These are phyloP conservation scores for Mastomys natalensis DNA, from an alignment of 2,113 vertebrate species.

Conservation along the genomic window DNA sequence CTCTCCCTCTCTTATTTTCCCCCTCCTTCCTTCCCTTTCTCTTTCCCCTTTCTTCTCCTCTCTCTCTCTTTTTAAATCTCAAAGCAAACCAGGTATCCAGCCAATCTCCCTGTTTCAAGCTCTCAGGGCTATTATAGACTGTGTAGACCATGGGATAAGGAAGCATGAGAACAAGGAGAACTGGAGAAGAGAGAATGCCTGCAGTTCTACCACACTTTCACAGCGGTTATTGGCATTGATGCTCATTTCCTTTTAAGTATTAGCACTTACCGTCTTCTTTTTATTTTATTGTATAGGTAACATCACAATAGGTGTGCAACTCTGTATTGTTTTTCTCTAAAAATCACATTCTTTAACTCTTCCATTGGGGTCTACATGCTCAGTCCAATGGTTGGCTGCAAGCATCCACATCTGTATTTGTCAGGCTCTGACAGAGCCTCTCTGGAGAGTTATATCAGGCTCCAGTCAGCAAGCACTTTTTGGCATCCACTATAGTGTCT, in stretches of 20 bases:
- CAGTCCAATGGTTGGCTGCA: no score
- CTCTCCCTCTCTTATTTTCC: rapidly evolving
- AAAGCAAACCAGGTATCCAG: background rate
- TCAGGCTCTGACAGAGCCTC: no score
- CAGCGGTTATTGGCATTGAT: background rate
- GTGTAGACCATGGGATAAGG: background rate
- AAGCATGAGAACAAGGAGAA: background rate
- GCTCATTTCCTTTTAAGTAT: background rate
- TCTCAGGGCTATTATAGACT: background rate
- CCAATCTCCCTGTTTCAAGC: background rate
- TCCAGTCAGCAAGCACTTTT: no score
- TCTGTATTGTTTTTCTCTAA: background rate
- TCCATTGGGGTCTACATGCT: no score
- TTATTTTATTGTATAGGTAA: background rate
- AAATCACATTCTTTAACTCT: no score
- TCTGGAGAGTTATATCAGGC: no score
- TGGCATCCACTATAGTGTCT: no score
- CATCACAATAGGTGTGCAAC: background rate
- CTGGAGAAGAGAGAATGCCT: background rate
- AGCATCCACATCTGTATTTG: no score
- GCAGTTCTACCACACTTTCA: background rate
- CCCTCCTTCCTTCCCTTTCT: no score
- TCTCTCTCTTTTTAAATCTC: background rate
- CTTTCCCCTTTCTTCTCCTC: no score
- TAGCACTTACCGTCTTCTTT: background rate